phyloP scores from a whole-genome alignment of 2,797 vertebrate species.

The Nyctalus aviator region DNA sequence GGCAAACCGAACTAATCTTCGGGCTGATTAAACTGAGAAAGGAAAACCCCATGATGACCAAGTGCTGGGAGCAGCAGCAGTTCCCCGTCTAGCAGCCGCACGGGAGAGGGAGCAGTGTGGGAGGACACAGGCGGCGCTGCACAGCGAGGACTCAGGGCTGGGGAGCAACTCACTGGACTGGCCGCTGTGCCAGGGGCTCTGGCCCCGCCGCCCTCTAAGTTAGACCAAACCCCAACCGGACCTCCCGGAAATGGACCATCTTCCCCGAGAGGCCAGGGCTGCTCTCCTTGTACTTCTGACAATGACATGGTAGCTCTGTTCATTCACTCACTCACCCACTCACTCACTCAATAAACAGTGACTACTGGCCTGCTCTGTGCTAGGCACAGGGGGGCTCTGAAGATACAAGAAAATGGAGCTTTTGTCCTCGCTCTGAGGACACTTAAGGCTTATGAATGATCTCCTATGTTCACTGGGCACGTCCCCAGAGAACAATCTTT shows the following conservation, averaged over 20 bases:
- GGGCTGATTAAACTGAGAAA: neutral
- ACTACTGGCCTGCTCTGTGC: neutral
- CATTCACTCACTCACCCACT: conserved; percentile 8
- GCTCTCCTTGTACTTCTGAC: neutral
- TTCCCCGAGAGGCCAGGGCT: neutral
- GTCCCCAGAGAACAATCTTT: neutral
- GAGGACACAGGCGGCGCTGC: neutral
- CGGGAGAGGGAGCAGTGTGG: neutral
- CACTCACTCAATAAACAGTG: neutral
- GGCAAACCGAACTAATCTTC: neutral
- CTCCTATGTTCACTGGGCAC: neutral
- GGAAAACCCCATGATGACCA: neutral
- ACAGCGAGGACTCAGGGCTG: no score
- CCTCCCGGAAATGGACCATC: neutral
- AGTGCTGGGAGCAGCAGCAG: neutral
- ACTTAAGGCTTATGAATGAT: neutral
- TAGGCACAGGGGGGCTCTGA: conserved; percentile 20
- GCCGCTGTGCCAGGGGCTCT: neutral
- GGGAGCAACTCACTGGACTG: neutral
- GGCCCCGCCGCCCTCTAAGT: neutral
- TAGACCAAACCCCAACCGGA: neutral
- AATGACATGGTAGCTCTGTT: neutral
- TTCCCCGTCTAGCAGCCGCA: neutral
- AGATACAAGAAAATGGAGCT: conserved; percentile 39
- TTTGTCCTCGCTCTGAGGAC: neutral